Base-by-base conservation (phyloP, 2,113 vertebrate species). In the Pluvialis apricaria region DNA sequence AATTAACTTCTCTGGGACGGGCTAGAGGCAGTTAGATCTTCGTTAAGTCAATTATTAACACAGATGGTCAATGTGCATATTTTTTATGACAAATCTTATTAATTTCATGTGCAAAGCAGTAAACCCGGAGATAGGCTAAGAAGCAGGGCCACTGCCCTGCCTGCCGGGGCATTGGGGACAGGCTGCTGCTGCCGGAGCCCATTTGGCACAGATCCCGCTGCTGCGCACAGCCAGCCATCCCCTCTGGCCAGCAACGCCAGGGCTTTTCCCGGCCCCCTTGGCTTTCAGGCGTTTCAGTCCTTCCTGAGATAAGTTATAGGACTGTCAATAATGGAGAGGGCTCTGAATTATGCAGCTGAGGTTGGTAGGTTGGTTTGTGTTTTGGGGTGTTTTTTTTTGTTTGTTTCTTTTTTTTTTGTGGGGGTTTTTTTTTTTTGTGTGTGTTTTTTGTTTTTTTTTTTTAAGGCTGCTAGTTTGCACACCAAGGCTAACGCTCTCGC, bases 1-100 rank as follows among this genome's bases (percentile, higher is more conserved):
- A 97, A 97, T 97, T 91, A 82, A 97, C 92, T 98, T 97, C 78
- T 96, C 88, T 38, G 73, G 88, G 88, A 95, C 86, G 88, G 87
- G 78, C 52, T 86, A 76, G 81, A 96, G 65, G 69, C 2, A 0
- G 81, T 95, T 94, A 95, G 93, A 94, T 20, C 90, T 96, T 98
- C 58, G 70, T 98, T 98, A 98, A 97, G 96, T 96, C 96, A 97
- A 98, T 98, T 97, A 98, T 83, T 97, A 93, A 81, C 81, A 88
- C 9, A 55, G 70, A 85, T 95, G 77, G 82, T 87, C 92, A 96
- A 68, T 57, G 82, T 52, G 64, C 52, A 70, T 92, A 77, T 84
- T 95, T 88, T 94, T 80, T 79, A 92, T 96, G 94, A 95, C 96
- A 96, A 83, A 64, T 61, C 66, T 29, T 78, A 89, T 95, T 96